These are phyloP conservation scores for Neoarius graeffei DNA, from an alignment of 2,113 vertebrate species.

Conservation along the genomic window DNA sequence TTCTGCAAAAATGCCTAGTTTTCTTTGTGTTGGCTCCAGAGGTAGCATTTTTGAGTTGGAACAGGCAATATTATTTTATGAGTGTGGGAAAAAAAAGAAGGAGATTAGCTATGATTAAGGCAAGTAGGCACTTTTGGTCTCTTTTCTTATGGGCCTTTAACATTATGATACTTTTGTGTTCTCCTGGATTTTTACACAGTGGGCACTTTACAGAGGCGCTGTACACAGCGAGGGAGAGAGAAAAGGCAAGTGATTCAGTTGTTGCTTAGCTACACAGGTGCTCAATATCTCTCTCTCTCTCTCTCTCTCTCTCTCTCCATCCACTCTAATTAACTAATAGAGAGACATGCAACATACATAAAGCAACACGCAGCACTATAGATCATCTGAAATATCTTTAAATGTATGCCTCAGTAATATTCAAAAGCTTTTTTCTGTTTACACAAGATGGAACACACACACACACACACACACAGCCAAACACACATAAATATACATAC, in stretches of 20 bases:
- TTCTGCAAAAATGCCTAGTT: neutral
- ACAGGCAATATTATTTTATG: neutral
- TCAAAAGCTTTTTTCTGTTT: neutral
- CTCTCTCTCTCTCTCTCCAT: slow-evolving; percentile 38
- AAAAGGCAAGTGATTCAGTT: slow-evolving; percentile 31
- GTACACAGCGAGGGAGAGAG: slow-evolving; percentile 1
- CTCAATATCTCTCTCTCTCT: slow-evolving; percentile 33
- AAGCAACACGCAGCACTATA: neutral
- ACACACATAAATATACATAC: too few relatives aligned
- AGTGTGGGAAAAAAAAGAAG: neutral
- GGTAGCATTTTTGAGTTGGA: neutral
- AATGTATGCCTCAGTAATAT: neutral
- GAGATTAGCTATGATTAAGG: neutral
- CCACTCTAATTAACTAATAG: slow-evolving; percentile 34
- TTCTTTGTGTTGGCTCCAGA: neutral
- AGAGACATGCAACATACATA: neutral
- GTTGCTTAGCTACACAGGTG: slow-evolving; percentile 65
- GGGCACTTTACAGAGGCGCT: neutral
- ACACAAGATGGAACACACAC: neutral
- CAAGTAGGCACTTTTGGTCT: neutral
- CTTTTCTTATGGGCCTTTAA: neutral
- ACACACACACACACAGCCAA: neutral
- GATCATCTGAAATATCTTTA: neutral
- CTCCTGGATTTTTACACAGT: neutral
- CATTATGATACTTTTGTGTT: neutral